These are phyloP conservation scores for Darevskia nairensis DNA, from an alignment of 2,797 vertebrate genomes.

Conservation along the genomic window DNA sequence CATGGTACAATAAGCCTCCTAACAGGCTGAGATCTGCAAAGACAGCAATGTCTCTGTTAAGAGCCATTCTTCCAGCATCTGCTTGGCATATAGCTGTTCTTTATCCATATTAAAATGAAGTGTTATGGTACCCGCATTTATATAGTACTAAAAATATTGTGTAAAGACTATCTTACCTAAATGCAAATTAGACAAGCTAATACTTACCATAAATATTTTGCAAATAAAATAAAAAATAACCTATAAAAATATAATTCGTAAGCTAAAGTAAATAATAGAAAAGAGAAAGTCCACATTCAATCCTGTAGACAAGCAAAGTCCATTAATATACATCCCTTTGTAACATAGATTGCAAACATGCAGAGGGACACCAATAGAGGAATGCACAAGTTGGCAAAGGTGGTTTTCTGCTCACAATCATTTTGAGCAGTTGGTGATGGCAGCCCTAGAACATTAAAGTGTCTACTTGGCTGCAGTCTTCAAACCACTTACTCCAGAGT, in stretches of 20 bases:
- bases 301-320: neutral
- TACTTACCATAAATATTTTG: neutral
- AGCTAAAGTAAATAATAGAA: neutral
- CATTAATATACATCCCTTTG: too few relatives aligned
- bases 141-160: neutral
- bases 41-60: constrained; percentile 68
- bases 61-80: constrained; percentile 59
- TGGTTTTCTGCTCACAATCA: constrained; percentile 18
- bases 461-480: constrained; percentile 36
- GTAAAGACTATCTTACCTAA: neutral
- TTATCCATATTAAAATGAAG: constrained; percentile 65
- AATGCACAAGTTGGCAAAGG: neutral
- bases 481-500: constrained; percentile 33
- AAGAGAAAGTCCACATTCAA: neutral
- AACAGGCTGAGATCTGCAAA: constrained; percentile 60
- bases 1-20: constrained; percentile 74
- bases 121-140: constrained; percentile 56
- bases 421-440: constrained; percentile 26
- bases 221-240: constrained; percentile 9
- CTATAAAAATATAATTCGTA: neutral
- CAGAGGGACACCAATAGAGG: neutral
- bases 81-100: constrained; percentile 48
- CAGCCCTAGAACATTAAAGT: constrained; percentile 34
- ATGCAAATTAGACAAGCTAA: neutral
- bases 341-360: too few relatives aligned